Evolutionary conservation across 2,888 invertebrate genomes (phyloP).

Genomic region (Callinectes sapidus): DNA sequence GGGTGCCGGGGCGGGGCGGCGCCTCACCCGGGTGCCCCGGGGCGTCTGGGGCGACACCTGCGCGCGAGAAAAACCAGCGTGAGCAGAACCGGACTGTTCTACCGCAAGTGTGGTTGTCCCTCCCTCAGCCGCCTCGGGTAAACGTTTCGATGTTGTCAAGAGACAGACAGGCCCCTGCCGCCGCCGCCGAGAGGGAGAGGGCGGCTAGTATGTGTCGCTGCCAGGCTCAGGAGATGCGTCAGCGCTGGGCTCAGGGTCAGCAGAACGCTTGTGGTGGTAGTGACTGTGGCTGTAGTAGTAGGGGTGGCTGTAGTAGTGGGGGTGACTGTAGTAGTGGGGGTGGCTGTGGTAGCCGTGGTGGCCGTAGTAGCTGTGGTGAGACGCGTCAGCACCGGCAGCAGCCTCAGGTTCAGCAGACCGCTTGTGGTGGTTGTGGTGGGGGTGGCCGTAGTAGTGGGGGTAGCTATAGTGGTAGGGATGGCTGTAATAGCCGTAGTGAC

Average conservation of each 20-base stretch:
- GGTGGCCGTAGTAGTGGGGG: too few species aligned
- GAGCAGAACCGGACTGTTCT: conserved; percentile 18
- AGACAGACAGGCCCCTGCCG: background rate
- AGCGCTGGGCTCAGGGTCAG: too few species aligned
- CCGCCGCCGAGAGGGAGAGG: background rate
- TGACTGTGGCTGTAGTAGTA: too few species aligned
- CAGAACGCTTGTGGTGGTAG: too few species aligned
- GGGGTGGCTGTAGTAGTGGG: too few species aligned
- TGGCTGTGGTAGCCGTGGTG: too few species aligned
- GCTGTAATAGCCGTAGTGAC: background rate
- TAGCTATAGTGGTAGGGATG: background rate
- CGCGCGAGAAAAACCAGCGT: conserved; percentile 1
- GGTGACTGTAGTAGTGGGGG: too few species aligned
- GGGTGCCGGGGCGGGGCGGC: conserved; percentile 13
- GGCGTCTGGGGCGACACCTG: conserved; percentile 21
- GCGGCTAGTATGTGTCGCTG: background rate
- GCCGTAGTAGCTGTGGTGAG: too few species aligned
- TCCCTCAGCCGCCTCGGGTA: conserved; percentile 25
- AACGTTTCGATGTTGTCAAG: background rate
- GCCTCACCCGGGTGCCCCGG: conserved; percentile 5
- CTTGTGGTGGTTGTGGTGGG: too few species aligned
- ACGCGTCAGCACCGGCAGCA: too few species aligned
- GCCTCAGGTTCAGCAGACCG: too few species aligned
- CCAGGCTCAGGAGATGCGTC: too few species aligned
- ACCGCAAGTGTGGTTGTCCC: background rate